These are phyloP conservation scores for Drosophila asahinai DNA, from an alignment of 1,140 invertebrate genomes.

Conservation along the genomic window DNA sequence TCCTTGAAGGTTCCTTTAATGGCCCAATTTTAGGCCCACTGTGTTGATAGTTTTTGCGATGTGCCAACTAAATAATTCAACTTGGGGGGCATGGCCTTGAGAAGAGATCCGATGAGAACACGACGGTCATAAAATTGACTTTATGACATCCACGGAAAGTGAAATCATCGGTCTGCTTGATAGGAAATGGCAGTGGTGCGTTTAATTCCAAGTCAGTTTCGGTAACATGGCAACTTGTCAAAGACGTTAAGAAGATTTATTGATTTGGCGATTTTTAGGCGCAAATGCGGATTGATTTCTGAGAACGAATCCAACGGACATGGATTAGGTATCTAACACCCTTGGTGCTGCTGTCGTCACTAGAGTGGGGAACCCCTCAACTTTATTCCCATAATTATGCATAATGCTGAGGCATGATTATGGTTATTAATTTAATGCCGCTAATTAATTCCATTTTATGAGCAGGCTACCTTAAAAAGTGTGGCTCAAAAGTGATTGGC, in stretches of 20 bases:
- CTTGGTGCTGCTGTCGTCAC: slow-evolving; percentile 33
- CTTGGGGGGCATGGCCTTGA: slow-evolving; percentile 41
- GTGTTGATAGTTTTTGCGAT: slow-evolving; percentile 39
- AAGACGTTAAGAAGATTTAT: slow-evolving; percentile 35
- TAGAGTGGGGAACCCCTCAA: slow-evolving; percentile 13
- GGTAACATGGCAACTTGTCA: slow-evolving; percentile 22
- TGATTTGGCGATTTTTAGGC: slow-evolving; percentile 5
- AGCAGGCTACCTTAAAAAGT: slow-evolving; percentile 15
- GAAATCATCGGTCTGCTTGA: slow-evolving; percentile 26
- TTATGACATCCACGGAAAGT: slow-evolving; percentile 43
- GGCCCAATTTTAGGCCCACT: slow-evolving; percentile 8
- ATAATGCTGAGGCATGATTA: slow-evolving; percentile 7
- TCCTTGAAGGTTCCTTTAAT: not conserved
- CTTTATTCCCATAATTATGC: slow-evolving; percentile 40
- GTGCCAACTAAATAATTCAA: slow-evolving; percentile 29
- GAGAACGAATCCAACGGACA: slow-evolving; percentile 11
- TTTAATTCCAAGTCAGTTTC: slow-evolving; percentile 13
- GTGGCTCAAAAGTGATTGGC: not conserved
- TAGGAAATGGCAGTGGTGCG: slow-evolving; percentile 14
- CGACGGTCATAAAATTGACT: slow-evolving; percentile 35
- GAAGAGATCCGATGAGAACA: slow-evolving; percentile 32
- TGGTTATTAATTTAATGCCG: slow-evolving; percentile 37
- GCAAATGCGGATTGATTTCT: slow-evolving; percentile 3
- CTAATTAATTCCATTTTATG: slow-evolving; percentile 32
- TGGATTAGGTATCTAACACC: slow-evolving; percentile 21